Evolutionary conservation across 2,797 vertebrate species (phyloP).

Genomic region (Poliocrania exsul): DNA sequence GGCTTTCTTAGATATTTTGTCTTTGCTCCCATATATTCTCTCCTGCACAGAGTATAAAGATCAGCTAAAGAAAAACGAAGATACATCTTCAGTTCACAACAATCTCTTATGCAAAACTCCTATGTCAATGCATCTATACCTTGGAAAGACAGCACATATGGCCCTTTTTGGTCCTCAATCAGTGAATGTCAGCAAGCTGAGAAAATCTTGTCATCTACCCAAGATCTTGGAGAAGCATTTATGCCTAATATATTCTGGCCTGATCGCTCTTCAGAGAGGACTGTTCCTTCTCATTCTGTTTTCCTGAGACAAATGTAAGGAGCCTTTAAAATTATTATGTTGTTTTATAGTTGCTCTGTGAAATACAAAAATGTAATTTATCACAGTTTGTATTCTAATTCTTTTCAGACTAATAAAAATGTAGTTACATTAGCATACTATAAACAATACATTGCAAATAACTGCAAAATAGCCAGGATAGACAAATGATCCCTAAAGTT

Average conservation of each 20-base stretch:
- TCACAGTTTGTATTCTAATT: not conserved
- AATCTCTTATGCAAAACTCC: not conserved
- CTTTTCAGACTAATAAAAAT: not conserved
- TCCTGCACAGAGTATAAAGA: not conserved
- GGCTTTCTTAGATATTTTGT: not conserved
- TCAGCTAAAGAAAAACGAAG: not conserved
- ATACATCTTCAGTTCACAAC: not conserved
- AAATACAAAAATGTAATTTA: not conserved
- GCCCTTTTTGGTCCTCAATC: not conserved
- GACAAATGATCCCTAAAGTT: not conserved
- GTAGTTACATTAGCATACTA: not conserved
- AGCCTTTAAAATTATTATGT: not conserved
- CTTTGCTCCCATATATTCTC: not conserved
- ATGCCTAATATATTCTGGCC: not conserved
- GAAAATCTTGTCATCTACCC: not conserved
- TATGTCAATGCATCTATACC: not conserved
- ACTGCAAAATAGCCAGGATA: not conserved
- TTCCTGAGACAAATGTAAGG: not conserved
- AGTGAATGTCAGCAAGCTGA: not conserved
- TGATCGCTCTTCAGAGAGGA: not conserved
- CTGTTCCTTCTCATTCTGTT: not conserved
- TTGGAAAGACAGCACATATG: not conserved
- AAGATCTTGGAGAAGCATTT: not conserved
- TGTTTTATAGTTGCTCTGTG: not conserved
- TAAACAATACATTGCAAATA: not conserved